A percentile compares a stretch with the other conserved stretches of the same genome.
phyloP scores from a whole-genome alignment of 2,888 invertebrate genomes.

The Eupithecia exiguata region DNA sequence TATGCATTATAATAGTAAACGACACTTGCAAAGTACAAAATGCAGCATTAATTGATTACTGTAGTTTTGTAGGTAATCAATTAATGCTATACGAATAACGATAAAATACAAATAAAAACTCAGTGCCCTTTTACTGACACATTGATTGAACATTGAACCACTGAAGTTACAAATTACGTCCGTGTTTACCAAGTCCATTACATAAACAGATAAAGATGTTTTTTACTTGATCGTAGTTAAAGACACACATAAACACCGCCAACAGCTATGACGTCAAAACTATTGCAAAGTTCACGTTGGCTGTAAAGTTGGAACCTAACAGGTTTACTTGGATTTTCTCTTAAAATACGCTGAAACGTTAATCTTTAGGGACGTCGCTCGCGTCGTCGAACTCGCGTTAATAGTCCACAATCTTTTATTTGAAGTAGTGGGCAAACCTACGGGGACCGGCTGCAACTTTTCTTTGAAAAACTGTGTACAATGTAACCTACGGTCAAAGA shows the following conservation, averaged over 20 bases:
- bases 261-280: conserved; percentile 30
- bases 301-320: conserved; percentile 48
- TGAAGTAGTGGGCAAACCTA: conserved; percentile 58
- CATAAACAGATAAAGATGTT: conserved; percentile 24
- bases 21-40: background rate
- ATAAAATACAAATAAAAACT: background rate
- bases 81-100: background rate
- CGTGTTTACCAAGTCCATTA: background rate
- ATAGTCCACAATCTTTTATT: conserved; percentile 66
- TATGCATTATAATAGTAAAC: background rate
- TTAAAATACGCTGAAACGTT: conserved; percentile 49
- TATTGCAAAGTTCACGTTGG: conserved; percentile 45
- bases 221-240: conserved; percentile 18
- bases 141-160: background rate
- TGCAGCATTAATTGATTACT: background rate
- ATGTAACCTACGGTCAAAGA: background rate
- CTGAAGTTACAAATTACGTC: background rate
- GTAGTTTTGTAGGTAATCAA: too few relatives aligned
- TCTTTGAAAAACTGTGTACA: background rate
- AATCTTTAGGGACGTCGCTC: conserved; percentile 51
- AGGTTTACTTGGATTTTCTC: conserved; percentile 49
- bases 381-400: conserved; percentile 51
- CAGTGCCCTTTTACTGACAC: background rate
- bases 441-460: conserved; percentile 42
- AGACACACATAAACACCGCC: conserved; percentile 34